Percentiles rank a stretch among this genome's conserved stretches.
phyloP scores from a whole-genome alignment of 2,888 invertebrate genomes.

The Dorcus hopei region DNA sequence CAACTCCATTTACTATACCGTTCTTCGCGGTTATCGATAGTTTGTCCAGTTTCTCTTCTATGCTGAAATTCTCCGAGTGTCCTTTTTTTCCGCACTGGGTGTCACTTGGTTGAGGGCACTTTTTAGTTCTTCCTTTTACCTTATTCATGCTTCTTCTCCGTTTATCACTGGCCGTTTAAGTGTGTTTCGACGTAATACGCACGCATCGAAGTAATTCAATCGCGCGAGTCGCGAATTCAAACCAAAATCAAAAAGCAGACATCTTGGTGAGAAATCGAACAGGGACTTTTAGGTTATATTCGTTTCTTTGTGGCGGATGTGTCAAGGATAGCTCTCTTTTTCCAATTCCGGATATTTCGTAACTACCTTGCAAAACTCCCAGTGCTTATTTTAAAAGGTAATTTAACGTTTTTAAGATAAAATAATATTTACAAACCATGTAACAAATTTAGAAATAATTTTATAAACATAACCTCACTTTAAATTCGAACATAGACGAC shows the following conservation, averaged over 20 bases:
- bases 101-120: conserved; percentile 12
- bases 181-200: background rate
- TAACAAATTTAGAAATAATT: background rate
- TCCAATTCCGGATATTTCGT: no score
- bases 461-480: conserved; percentile 10
- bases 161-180: no score
- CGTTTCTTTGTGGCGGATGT: conserved; percentile 9
- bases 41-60: conserved; percentile 21
- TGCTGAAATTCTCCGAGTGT: conserved; percentile 5
- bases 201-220: background rate
- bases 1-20: conserved; percentile 34
- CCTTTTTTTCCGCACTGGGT: conserved; percentile 12
- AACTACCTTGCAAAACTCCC: no score
- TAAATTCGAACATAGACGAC: background rate
- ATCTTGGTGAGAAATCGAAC: conserved; percentile 30
- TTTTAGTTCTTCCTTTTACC: conserved; percentile 17
- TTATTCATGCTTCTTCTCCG: conserved; percentile 17
- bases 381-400: conserved; percentile 2
- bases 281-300: conserved; percentile 31
- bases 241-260: conserved; percentile 31
- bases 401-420: background rate
- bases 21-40: conserved; percentile 17
- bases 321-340: conserved; percentile 4
- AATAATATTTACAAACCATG: background rate
- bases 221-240: conserved; percentile 13